Evolutionary conservation across 1,140 invertebrate species (phyloP), one percentile per base, ranked within the genome.

Genomic region (Trichonephila clavipes): DNA sequence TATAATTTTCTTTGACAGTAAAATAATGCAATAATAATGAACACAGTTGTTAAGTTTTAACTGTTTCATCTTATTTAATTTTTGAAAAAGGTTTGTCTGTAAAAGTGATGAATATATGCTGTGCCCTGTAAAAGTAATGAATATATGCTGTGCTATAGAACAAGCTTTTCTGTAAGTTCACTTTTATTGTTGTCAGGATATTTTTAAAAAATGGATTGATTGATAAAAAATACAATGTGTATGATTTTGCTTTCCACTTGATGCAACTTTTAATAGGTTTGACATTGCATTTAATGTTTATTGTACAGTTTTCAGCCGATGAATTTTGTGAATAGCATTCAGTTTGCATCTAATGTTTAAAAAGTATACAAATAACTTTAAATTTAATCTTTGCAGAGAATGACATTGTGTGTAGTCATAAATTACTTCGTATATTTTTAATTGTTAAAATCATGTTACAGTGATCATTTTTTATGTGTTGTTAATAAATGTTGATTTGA

Each of bases 401-500:
- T 24, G 14, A 18, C 18, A 77, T 77, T 69, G 16, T 77, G 72
- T 77, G 34, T 77, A 77, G 72, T 40, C 72, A 77, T 77, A 34
- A 77, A 77, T 77, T 77, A 77, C 72, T 77, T 77, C 72, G 18
- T 77, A 77, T 34, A 28, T 77, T 77, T 77, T 77, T 77, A 77
- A 77, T 34, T 77, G 72, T 77, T 77, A 77, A 77, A 77, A 77
- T 77, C 72, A 77, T 77, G 72, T 40, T 19, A 77, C 28, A 69
- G n/a, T 69, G 28, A 28, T 77, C 72, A 77, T 77, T 77, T 14
- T 77, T 77, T 16, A 77, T 77, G 12, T 77, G 72, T 77, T 77
- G 72, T 77, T 77, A 77, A 77, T 77, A 77, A 77, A 40, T 77
- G 72, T 77, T 77, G 72, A 40, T 34, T 40, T 77, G 28, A 77